Conservation (phyloP, 2,113 vertebrate genomes). For the Perognathus longimembris region DNA sequence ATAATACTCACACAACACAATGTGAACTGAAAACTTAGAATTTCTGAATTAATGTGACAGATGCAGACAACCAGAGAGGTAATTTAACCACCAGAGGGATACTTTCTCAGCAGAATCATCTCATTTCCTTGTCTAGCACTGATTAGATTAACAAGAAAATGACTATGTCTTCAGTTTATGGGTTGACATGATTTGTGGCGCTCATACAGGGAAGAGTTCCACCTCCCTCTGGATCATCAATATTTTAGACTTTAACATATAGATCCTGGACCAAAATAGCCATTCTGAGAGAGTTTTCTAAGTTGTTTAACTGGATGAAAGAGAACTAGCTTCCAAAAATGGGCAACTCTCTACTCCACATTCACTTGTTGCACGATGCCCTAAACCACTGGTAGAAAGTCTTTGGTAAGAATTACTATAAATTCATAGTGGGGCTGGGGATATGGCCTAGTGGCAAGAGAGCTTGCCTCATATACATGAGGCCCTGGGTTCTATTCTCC, state of each 20-base stretch:
- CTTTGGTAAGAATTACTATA: not conserved
- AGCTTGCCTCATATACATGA: too few relatives aligned
- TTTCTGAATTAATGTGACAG: conserved; percentile 39
- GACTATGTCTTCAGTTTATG: not conserved
- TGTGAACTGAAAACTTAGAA: not conserved
- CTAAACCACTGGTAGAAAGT: not conserved
- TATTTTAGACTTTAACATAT: not conserved
- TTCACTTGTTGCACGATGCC: not conserved
- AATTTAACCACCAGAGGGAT: not conserved
- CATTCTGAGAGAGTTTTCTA: not conserved
- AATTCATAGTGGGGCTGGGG: not conserved
- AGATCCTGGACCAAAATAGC: not conserved
- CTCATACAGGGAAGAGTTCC: not conserved
- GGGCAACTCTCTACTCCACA: not conserved
- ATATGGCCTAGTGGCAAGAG: too few relatives aligned
- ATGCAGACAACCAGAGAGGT: not conserved
- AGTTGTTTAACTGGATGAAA: not conserved
- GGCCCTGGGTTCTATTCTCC: too few relatives aligned
- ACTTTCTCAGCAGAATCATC: conserved; percentile 12
- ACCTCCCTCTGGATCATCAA: not conserved
- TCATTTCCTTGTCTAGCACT: conserved; percentile 17
- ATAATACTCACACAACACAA: not conserved
- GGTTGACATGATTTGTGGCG: conserved; percentile 10
- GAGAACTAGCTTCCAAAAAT: not conserved
- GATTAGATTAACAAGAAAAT: conserved; percentile 43